Conservation (phyloP, 2,888 invertebrate species). For the Drosophila helvetica region DNA sequence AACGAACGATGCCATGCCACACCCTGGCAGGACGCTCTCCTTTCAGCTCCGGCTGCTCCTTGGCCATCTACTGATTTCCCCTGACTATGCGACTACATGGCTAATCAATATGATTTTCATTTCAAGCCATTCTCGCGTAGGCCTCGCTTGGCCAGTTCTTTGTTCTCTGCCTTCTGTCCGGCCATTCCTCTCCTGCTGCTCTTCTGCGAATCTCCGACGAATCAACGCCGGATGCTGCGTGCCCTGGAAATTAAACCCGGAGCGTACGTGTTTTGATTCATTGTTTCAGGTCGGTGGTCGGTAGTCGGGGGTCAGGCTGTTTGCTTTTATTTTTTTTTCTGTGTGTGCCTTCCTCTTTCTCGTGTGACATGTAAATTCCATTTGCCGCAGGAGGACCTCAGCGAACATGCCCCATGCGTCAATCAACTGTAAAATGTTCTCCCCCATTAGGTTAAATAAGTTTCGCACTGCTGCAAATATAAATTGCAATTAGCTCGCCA, state of each 20-base stretch:
- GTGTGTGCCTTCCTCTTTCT: conserved; percentile 11
- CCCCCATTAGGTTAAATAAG: conserved; percentile 39
- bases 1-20: conserved; percentile 35
- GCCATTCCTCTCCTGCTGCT: background rate
- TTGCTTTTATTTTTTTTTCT: conserved; percentile 24
- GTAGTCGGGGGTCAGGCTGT: background rate
- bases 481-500: conserved; percentile 56
- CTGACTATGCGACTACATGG: conserved; percentile 45
- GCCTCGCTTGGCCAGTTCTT: conserved; percentile 12
- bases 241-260: conserved; percentile 59
- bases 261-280: conserved; percentile 47
- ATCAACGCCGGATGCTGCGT: conserved; percentile 74
- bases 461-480: conserved; percentile 43
- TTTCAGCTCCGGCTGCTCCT: background rate
- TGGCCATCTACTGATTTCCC: conserved; percentile 64
- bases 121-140: conserved; percentile 27
- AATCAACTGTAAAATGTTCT: conserved; percentile 44
- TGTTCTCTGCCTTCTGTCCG: conserved; percentile 8
- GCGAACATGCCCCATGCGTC: conserved; percentile 34
- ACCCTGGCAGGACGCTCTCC: conserved; percentile 15
- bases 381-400: conserved; percentile 17
- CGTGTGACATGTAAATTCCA: conserved; percentile 49
- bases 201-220: conserved; percentile 32
- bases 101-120: conserved; percentile 73
- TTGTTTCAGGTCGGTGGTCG: conserved; percentile 24